Evolutionary conservation across 1,140 invertebrate species (phyloP).

Genomic region (Choristoneura fumiferana): DNA sequence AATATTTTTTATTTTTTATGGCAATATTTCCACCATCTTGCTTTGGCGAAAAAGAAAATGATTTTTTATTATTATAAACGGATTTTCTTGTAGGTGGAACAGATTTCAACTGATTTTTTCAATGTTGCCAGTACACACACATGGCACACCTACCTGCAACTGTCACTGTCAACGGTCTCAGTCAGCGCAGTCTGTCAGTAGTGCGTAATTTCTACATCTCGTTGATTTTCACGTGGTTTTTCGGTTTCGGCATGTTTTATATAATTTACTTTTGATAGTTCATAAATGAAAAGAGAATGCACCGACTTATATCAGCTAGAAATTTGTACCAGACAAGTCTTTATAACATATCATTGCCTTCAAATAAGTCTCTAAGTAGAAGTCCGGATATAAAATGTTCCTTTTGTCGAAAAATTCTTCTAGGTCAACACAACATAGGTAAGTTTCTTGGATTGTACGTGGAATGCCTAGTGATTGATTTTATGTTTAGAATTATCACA

Average conservation of each 20-base stretch:
- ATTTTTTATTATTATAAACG: too few relatives aligned
- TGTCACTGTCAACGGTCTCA: background rate
- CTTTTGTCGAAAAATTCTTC: slow-evolving; percentile 61
- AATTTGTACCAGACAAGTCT: slow-evolving; percentile 61
- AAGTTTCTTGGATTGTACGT: slow-evolving; percentile 20
- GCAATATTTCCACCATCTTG: too few relatives aligned
- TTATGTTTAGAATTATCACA: slow-evolving; percentile 13
- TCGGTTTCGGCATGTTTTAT: slow-evolving; percentile 44
- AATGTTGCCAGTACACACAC: background rate
- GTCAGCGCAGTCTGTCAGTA: slow-evolving; percentile 23
- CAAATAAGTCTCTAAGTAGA: slow-evolving; percentile 42
- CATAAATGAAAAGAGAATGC: slow-evolving; percentile 49
- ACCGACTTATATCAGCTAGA: slow-evolving; percentile 58
- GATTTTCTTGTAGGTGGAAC: too few relatives aligned
- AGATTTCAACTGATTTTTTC: background rate
- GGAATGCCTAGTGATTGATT: background rate
- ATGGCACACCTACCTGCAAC: background rate
- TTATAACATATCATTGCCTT: slow-evolving; percentile 42
- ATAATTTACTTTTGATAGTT: slow-evolving; percentile 30
- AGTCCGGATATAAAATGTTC: slow-evolving; percentile 62
- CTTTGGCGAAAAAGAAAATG: too few relatives aligned
- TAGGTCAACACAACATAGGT: slow-evolving; percentile 53
- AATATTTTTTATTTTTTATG: too few relatives aligned
- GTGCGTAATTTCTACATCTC: slow-evolving; percentile 13
- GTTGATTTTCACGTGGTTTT: slow-evolving; percentile 67